A percentile compares a stretch with the other conserved stretches of the same genome.
These are phyloP conservation scores for Phytoseiulus persimilis DNA, from an alignment of 2,888 invertebrate species.

Conservation along the genomic window DNA sequence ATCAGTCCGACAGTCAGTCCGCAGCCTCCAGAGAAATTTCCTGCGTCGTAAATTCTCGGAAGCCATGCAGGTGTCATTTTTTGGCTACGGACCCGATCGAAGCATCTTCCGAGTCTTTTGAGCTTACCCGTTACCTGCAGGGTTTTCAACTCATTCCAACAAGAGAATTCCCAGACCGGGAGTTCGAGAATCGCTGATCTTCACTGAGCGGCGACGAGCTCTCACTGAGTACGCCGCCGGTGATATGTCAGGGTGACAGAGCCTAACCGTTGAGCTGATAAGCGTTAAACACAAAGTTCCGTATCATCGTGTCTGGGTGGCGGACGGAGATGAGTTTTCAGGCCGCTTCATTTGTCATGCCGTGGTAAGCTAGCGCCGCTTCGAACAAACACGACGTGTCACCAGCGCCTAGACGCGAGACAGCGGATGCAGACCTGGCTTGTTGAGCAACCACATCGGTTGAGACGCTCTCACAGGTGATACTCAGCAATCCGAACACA, in stretches of 20 bases:
- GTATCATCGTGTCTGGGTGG: too few species aligned
- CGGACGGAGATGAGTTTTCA: background rate
- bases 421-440: background rate
- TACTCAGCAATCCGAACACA: background rate
- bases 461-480: too few species aligned
- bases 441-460: background rate
- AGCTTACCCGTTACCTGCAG: too few species aligned
- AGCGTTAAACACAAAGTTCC: too few species aligned
- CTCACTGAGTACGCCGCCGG: too few species aligned
- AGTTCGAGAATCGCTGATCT: too few species aligned
- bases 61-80: background rate
- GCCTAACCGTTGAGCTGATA: too few species aligned
- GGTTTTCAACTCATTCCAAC: too few species aligned
- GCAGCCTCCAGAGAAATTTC: background rate
- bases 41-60: background rate
- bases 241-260: too few species aligned
- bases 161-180: too few species aligned
- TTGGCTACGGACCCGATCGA: background rate
- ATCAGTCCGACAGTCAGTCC: background rate
- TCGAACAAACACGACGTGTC: background rate
- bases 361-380: background rate
- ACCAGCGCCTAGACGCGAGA: background rate
- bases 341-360: too few species aligned
- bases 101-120: background rate
- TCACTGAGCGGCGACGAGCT: too few species aligned